Base-by-base conservation (phyloP, 2,888 invertebrate genomes). In the Drosophila recens region DNA sequence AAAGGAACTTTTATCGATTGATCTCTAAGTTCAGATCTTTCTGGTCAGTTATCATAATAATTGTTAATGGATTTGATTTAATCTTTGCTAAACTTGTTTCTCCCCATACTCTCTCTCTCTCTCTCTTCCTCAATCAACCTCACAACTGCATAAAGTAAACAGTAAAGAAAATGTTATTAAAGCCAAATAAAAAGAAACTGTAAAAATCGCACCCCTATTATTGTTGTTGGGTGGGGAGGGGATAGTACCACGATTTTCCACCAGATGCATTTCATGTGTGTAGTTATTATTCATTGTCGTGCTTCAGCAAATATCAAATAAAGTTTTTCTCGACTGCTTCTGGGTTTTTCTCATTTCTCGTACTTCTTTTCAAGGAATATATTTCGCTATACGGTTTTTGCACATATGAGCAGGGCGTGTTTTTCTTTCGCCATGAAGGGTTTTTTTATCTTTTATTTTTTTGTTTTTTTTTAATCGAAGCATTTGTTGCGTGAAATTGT, bases 401-500 rank as follows among this genome's bases (percentile, higher is more conserved):
- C 87, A 76, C 82, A 83, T 76, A 75, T 76, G 79, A 84, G 70
- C 68, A 33, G 74, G 70, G 75, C 62, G 87, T 72, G 59, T 66
- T 75, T 74, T 64, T 52, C 33, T 51, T 59, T 40, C 6, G 74
- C 74, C 80, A 63, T 69, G 63, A 76, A 57, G 76, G 54, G 69
- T 38, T 76, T 71, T n/a, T 20, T n/a, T 4, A 23, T 23, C 0
- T 40, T 49, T 30, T 10, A 0, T 40, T 38, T 27, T 64, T 74
- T 45, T 66, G 17, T 66, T n/a, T n/a, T n/a, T n/a, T 85, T 83
- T 83, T 86, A 89, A 89, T 86, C 89, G 89, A 83, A 87, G 76
- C 87, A 87, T 89, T 87, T 87, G 89, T 87, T 72, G 82, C 87
- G 85, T 87, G 87, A 87, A 87, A 87, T 87, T 89, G 87, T 80